phyloP scores from a whole-genome alignment of 2,888 invertebrate genomes.

The Carpatolechia fugitivella region DNA sequence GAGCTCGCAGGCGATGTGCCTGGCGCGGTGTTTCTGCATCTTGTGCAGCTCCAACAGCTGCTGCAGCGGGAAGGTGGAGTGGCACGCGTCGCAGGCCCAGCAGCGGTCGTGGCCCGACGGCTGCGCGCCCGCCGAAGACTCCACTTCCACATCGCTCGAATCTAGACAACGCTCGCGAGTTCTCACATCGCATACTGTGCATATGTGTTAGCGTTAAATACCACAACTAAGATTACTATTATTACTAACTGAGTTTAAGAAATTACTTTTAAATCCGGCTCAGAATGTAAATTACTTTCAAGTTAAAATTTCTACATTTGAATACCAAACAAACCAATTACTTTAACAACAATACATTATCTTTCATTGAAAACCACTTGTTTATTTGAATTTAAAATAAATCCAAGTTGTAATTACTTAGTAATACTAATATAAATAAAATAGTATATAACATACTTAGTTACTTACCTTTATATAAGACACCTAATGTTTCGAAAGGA shows the following conservation, averaged over 20 bases:
- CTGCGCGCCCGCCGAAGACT: neutral
- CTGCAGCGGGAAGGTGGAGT: constrained; percentile 84
- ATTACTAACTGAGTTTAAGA: too few species aligned
- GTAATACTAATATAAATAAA: neutral
- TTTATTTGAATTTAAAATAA: too few species aligned
- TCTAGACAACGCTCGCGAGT: constrained; percentile 25
- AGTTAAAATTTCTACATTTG: too few species aligned
- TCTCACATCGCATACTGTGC: neutral
- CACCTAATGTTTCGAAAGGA: too few species aligned
- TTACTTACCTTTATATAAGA: neutral
- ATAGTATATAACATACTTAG: neutral
- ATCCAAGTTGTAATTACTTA: neutral
- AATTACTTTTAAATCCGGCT: too few species aligned
- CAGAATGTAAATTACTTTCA: too few species aligned
- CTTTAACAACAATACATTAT: too few species aligned
- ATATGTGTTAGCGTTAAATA: too few species aligned
- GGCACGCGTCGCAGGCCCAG: constrained; percentile 83
- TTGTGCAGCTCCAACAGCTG: constrained; percentile 84
- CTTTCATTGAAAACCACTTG: too few species aligned
- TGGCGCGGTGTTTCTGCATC: constrained; percentile 80
- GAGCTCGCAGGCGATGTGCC: constrained; percentile 77
- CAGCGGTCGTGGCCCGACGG: constrained; percentile 35
- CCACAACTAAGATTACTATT: too few species aligned
- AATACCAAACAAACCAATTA: too few species aligned
- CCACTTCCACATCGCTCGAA: constrained; percentile 22